Evolutionary conservation across 2,888 invertebrate species (phyloP), one percentile per base, ranked within the genome.

Genomic region (Trissolcus japonicus): DNA sequence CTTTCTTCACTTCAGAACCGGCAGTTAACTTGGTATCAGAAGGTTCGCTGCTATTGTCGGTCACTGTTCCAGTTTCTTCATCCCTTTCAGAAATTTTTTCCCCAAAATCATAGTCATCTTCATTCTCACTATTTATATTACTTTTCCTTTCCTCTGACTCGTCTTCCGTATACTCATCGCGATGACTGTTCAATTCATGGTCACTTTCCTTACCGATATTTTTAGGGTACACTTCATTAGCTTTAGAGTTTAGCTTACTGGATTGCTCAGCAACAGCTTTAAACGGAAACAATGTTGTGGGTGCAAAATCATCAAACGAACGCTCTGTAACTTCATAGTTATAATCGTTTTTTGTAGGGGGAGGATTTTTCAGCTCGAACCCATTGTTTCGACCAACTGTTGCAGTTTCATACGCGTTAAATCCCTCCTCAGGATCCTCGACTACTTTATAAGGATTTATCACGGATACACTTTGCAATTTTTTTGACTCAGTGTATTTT

Each of bases 21-120:
- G 35, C 35, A 29, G 29, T 29, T 9, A 35, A 7, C 6, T 35
- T 35, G 11, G 35, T 7, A 1, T 35, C 35, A 2, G 35, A 11
- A 16, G 35, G 53, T 56, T 67, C 63, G 35, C 29, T 62, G 19
- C 17, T 66, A 56, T 51, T 63, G 17, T 63, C 62, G n/a, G 4
- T 67, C 13, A 13, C 57, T n/a, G 41, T 41, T 25, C 7, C 57
- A 17, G 41, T 50, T 25, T 13, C 6, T 35, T 1, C 25, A 46
- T 48, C 46, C 1, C n/a, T 50, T 17, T 6, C 6, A 41, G 48
- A 63, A 53, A 0, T 19, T 11, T 59, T 50, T 40, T 55, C 14
- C n/a, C 14, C 50, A 7, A 51, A 14, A 16, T 61, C 54, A 63
- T 53, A 25, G 2, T 25, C 25, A 60, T 14, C 48, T 17, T 41